A percentile compares a stretch with the other conserved stretches of the same genome.
Evolutionary conservation across 1,140 invertebrate genomes (phyloP).

Genomic region (Bombus cullumanus): DNA sequence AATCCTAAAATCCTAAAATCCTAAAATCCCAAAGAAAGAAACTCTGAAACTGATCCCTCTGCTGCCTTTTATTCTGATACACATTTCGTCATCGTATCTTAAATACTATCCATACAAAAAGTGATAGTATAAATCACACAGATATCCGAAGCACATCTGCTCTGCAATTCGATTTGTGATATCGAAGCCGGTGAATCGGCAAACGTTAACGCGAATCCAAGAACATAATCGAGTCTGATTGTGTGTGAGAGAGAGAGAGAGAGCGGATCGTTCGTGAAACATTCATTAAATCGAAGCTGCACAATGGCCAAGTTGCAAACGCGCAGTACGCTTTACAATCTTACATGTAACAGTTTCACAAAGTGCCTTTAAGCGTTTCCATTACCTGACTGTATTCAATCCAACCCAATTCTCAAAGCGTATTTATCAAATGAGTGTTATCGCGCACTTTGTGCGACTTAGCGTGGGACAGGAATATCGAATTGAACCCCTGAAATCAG

Average conservation of each 20-base stretch:
- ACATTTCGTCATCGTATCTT: no score
- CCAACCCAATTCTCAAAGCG: conserved; percentile 22
- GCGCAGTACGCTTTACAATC: background rate
- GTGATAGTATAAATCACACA: no score
- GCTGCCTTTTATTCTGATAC: no score
- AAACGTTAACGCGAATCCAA: background rate
- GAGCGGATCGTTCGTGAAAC: background rate
- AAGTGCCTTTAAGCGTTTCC: conserved; percentile 28
- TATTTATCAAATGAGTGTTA: conserved; percentile 29
- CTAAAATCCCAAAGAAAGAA: no score
- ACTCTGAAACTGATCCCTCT: no score
- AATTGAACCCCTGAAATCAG: background rate
- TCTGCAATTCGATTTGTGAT: background rate
- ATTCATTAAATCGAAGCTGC: background rate
- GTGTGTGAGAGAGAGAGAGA: background rate
- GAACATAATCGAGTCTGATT: background rate
- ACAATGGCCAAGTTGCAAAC: background rate
- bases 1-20: no score
- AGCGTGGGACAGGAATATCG: background rate
- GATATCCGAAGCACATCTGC: no score
- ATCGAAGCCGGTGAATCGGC: background rate
- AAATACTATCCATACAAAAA: no score
- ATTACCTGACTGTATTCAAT: conserved; percentile 6
- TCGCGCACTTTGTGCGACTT: background rate
- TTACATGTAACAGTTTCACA: conserved; percentile 9